Conservation (phyloP, 2,113 vertebrate species). For the Chlorodrepanis virens region DNA sequence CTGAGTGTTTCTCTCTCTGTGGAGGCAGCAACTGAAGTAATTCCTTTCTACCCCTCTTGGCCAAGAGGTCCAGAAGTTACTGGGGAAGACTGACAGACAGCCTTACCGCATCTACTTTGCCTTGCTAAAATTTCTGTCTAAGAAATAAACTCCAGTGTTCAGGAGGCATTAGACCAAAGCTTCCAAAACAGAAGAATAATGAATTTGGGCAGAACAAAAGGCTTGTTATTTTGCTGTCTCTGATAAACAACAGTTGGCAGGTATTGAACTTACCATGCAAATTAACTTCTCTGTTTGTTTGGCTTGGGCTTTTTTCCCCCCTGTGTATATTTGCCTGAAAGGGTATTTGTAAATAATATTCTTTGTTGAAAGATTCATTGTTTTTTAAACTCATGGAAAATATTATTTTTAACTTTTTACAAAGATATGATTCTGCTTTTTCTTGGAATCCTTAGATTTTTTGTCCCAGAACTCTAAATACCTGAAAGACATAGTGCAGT, state of each 20-base stretch:
- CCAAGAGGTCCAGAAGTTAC: not conserved
- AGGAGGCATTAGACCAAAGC: not conserved
- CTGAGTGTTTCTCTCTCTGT: not conserved
- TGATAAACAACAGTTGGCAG: not conserved
- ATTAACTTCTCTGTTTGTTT: not conserved
- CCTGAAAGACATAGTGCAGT: not conserved
- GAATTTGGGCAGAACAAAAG: not conserved
- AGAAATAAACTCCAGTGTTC: not conserved
- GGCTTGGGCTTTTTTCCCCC: not conserved
- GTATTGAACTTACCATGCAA: not conserved
- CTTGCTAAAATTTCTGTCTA: not conserved
- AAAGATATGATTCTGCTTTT: not conserved
- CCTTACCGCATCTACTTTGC: not conserved
- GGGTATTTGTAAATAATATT: not conserved
- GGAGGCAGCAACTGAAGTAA: not conserved
- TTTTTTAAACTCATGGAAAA: not conserved
- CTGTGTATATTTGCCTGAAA: not conserved
- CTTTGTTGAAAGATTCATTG: not conserved
- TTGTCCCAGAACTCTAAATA: not conserved
- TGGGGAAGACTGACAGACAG: not conserved
- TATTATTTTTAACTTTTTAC: not conserved
- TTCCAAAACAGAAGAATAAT: not conserved
- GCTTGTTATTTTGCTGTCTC: not conserved
- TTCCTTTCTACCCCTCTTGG: not conserved
- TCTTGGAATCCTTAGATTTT: not conserved